Evolutionary conservation across 2,113 vertebrate genomes (phyloP).

Genomic region (Ameiurus melas): DNA sequence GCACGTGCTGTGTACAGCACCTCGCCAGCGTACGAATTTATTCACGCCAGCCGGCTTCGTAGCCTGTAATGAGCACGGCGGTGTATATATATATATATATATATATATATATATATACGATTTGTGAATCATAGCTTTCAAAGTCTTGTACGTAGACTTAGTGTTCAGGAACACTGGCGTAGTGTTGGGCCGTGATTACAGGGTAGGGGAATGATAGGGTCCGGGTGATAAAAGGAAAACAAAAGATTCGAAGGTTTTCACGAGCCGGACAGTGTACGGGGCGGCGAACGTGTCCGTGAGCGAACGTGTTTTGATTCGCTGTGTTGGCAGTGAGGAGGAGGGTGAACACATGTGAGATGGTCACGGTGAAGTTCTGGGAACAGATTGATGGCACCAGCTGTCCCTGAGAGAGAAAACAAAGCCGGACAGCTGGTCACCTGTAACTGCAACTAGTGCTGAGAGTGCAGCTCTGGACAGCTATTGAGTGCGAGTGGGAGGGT

Average conservation of each 20-base stretch:
- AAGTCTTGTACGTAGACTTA: neutral
- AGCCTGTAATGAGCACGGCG: conserved; percentile 10
- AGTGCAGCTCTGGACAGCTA: conserved; percentile 64
- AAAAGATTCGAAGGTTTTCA: neutral
- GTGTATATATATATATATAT: too few species aligned
- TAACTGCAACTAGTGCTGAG: conserved; percentile 66
- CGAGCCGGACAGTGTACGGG: too few species aligned
- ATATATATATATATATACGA: neutral
- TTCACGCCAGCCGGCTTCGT: conserved; percentile 36
- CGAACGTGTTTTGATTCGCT: neutral
- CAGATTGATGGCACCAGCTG: conserved; percentile 77
- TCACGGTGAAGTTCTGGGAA: conserved; percentile 57
- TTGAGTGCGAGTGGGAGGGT: conserved; percentile 53
- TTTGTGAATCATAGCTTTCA: conserved; percentile 32
- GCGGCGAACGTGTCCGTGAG: neutral
- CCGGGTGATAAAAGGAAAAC: conserved; percentile 18
- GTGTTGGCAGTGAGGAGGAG: conserved; percentile 20
- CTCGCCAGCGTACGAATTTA: conserved; percentile 63
- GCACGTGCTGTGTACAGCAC: conserved; percentile 69
- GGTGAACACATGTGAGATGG: conserved; percentile 48
- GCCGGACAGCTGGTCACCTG: conserved; percentile 77
- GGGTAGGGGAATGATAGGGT: conserved; percentile 32
- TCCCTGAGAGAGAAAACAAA: conserved; percentile 66
- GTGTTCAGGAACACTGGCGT: conserved; percentile 31
- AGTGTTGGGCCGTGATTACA: conserved; percentile 33